A percentile compares a stretch with the other conserved stretches of the same genome.
These are phyloP conservation scores for Pammene fasciana DNA, from an alignment of 2,888 invertebrate genomes.

Conservation along the genomic window DNA sequence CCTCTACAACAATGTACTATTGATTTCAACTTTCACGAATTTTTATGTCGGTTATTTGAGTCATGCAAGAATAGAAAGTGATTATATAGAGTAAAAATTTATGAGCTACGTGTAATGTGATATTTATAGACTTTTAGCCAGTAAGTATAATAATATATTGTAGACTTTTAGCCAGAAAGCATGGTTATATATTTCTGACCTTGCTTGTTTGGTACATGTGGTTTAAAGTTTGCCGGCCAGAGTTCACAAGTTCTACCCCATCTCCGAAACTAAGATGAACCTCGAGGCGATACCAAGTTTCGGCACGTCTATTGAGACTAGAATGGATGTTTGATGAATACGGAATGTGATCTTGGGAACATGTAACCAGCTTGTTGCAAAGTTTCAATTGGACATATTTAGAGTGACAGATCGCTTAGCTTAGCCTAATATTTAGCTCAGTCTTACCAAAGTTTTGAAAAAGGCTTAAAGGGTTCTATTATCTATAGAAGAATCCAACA, in stretches of 20 bases:
- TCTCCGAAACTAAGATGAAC: constrained; percentile 72
- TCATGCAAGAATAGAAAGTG: too few relatives aligned
- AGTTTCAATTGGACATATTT: constrained; percentile 34
- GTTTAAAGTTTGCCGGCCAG: constrained; percentile 61
- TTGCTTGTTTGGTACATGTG: constrained; percentile 69
- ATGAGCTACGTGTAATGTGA: not conserved
- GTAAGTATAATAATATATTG: too few relatives aligned
- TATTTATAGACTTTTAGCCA: constrained; percentile 4
- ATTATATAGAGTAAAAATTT: too few relatives aligned
- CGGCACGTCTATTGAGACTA: constrained; percentile 69
- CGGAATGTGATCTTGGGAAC: constrained; percentile 62
- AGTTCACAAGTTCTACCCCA: constrained; percentile 67
- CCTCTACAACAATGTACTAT: too few relatives aligned
- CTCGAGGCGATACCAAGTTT: constrained; percentile 69
- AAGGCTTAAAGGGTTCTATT: too few relatives aligned
- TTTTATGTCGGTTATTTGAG: too few relatives aligned
- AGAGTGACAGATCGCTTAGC: not conserved
- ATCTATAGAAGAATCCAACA: too few relatives aligned
- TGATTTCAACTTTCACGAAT: too few relatives aligned
- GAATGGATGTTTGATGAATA: constrained; percentile 76
- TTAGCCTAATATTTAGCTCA: not conserved
- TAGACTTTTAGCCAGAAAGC: constrained; percentile 42
- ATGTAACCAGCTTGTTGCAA: constrained; percentile 45
- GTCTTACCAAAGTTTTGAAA: not conserved
- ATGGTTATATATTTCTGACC: constrained; percentile 34